Evolutionary conservation across 37 sponge, comb jelly and placozoan genomes (phyloP).

Genomic region (Diacarnus erythraeanus): DNA sequence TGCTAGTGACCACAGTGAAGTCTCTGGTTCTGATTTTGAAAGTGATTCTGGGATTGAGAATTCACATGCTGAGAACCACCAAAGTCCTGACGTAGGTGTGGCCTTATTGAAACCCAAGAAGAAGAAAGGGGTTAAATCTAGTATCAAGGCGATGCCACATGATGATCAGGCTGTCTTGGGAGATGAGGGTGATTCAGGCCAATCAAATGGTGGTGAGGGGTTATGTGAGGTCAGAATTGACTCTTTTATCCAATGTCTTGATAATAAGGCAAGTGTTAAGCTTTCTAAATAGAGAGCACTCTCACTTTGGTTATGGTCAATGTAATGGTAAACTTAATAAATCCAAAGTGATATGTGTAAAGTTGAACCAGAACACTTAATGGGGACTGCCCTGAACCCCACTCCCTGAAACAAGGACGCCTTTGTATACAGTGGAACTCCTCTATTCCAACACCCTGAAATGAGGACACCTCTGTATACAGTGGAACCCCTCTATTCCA

Average conservation of each 20-base stretch:
- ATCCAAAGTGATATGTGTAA: too few relatives aligned
- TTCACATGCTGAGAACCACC: background rate
- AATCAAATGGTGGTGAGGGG: background rate
- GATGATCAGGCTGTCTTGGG: background rate
- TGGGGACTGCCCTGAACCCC: too few relatives aligned
- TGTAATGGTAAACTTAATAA: too few relatives aligned
- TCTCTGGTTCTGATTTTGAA: constrained; percentile 17
- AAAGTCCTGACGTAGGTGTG: background rate
- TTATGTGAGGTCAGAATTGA: background rate
- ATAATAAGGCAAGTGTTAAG: constrained; percentile 11
- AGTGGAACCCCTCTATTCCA: too few relatives aligned
- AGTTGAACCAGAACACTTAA: too few relatives aligned
- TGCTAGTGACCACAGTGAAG: constrained; percentile 13
- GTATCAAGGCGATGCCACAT: background rate
- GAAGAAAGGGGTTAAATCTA: background rate
- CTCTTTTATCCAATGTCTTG: constrained; percentile 7
- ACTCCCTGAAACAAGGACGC: too few relatives aligned
- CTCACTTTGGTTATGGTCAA: too few relatives aligned
- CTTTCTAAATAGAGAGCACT: too few relatives aligned
- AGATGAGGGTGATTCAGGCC: background rate
- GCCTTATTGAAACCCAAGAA: background rate
- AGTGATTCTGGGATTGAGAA: constrained; percentile 10
- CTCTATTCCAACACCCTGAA: too few relatives aligned
- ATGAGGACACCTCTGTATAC: too few relatives aligned
- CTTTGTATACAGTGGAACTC: too few relatives aligned